Percentiles rank a stretch among this genome's conserved stretches.
Evolutionary conservation across 2,797 vertebrate genomes (phyloP).

Genomic region (Oreochromis mossambicus): DNA sequence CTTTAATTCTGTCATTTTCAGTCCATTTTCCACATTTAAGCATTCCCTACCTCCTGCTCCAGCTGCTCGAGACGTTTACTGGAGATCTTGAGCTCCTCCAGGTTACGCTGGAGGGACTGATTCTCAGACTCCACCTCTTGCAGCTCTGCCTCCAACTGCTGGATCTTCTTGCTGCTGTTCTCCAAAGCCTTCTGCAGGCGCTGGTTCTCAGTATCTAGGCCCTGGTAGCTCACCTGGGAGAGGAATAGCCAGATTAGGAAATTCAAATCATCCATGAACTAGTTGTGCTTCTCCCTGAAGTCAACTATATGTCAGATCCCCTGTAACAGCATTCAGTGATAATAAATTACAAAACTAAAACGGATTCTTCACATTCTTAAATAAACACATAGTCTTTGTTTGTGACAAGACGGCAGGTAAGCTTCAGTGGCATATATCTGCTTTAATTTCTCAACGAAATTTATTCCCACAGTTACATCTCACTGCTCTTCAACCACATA

Average conservation of each 20-base stretch:
- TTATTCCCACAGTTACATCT: not conserved
- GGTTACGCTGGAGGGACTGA: constrained; percentile 87
- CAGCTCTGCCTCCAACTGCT: constrained; percentile 90
- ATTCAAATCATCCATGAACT: constrained; percentile 49
- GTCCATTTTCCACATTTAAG: not conserved
- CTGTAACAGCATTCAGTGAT: constrained; percentile 38
- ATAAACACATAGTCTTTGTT: not conserved
- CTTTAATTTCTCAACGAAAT: not conserved
- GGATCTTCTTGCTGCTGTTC: constrained; percentile 95
- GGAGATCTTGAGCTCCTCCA: constrained; percentile 97
- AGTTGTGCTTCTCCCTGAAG: constrained; percentile 33
- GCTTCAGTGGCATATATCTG: not conserved
- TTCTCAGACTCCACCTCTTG: constrained; percentile 94
- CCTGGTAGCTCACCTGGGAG: constrained; percentile 87
- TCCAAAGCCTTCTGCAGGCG: constrained; percentile 94
- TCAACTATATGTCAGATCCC: constrained; percentile 20
- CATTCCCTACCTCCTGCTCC: constrained; percentile 82
- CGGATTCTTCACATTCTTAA: not conserved
- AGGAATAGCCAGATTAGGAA: constrained; percentile 17
- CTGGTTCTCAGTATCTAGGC: constrained; percentile 96
- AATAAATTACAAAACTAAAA: not conserved
- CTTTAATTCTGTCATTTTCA: not conserved
- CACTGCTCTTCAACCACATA: not conserved
- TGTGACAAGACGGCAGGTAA: not conserved
- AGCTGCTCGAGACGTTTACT: constrained; percentile 95